A percentile compares a stretch with the other conserved stretches of the same genome.
These are phyloP conservation scores for Calidris pygmaea DNA, from an alignment of 2,113 vertebrate genomes.

Conservation along the genomic window DNA sequence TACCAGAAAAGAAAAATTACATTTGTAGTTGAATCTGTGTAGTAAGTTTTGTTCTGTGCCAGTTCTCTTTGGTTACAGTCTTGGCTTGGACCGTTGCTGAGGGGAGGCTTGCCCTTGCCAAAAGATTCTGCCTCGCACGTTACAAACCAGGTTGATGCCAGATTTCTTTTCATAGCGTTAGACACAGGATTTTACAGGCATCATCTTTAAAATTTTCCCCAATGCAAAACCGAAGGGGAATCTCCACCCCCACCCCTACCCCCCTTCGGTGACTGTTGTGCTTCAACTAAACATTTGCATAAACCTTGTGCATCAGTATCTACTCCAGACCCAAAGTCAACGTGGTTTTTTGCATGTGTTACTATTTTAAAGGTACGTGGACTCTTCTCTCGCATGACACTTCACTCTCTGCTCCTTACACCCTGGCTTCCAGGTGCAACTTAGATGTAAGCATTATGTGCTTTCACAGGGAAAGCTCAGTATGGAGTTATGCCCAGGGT, in stretches of 20 bases:
- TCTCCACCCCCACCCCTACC: background rate
- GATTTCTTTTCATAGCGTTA: background rate
- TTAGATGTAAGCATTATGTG: fast-evolving
- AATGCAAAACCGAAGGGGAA: background rate
- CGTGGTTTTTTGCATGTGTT: background rate
- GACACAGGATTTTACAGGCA: background rate
- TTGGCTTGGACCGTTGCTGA: background rate
- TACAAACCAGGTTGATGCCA: background rate
- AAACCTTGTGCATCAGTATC: background rate
- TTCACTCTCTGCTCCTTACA: background rate
- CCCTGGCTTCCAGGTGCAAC: background rate
- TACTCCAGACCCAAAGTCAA: background rate
- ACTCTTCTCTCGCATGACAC: background rate
- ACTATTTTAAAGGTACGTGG: background rate
- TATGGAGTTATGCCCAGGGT: fast-evolving
- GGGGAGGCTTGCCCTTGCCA: background rate
- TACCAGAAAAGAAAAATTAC: background rate
- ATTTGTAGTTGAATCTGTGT: background rate
- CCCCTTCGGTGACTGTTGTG: fast-evolving
- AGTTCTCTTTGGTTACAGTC: background rate
- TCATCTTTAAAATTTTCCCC: background rate
- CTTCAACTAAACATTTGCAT: background rate
- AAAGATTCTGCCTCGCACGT: background rate
- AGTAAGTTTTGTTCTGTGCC: background rate
- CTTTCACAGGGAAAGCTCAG: background rate